A percentile compares a stretch with the other conserved stretches of the same genome.
Evolutionary conservation across 2,797 vertebrate species (phyloP).

Genomic region (Lates japonicus): DNA sequence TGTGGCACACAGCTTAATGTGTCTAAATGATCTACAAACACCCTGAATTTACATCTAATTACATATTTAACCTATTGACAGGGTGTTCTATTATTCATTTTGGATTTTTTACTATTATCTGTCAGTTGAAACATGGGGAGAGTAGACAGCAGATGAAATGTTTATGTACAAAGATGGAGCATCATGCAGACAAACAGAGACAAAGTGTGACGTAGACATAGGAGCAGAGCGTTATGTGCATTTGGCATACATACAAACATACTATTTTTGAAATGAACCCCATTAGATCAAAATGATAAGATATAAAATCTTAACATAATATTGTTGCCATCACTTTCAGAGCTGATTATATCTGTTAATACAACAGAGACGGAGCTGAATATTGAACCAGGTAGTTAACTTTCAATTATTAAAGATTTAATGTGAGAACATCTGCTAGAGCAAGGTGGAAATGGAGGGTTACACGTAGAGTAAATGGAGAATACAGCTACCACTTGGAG

Average conservation of each 20-base stretch:
- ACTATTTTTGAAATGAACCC: constrained; percentile 20
- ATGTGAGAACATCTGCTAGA: constrained; percentile 1
- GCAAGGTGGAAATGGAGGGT: neutral
- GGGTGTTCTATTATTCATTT: neutral
- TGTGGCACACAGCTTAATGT: neutral
- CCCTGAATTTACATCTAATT: neutral
- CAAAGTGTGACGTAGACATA: neutral
- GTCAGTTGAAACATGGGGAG: neutral
- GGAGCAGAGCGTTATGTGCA: neutral
- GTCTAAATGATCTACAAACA: neutral
- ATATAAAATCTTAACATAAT: constrained; percentile 29
- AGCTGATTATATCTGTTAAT: neutral
- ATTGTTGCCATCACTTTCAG: constrained; percentile 6
- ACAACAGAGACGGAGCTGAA: constrained; percentile 13
- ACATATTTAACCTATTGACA: neutral
- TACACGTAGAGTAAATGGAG: neutral
- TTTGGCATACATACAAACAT: constrained; percentile 44
- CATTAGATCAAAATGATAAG: constrained; percentile 8
- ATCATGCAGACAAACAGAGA: neutral
- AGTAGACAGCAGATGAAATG: constrained; percentile 4
- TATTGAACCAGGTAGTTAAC: neutral
- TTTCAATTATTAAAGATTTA: neutral
- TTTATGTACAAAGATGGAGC: neutral
- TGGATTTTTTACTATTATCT: neutral
- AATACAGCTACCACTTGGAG: constrained; percentile 29